Base-by-base conservation (phyloP, 2,113 vertebrate species). In the Cynopterus brachyotis region DNA sequence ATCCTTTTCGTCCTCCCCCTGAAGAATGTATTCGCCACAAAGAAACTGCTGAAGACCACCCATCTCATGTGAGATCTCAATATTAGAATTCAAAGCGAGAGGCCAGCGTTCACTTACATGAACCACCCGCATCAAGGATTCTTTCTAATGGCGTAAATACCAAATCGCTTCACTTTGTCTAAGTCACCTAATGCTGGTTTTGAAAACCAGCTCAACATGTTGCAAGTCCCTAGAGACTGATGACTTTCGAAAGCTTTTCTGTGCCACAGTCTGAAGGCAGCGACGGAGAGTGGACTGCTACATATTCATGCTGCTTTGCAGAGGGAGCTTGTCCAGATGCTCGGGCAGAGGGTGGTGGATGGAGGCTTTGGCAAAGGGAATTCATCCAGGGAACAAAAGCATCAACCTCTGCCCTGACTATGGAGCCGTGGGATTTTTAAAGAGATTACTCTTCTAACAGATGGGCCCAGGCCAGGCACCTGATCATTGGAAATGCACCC, bases 281-380 rank as follows among this genome's bases (percentile, higher is more conserved):
- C 35, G 79, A 47, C 2, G 84, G 84, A n/a, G 89, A 53, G 64
- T 6, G 83, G 88, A 35, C 93, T 94, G 96, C 84, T 98, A 78
- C 94, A 97, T 97, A 98, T 94, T 98, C 97, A 97, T 81, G 59
- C 9, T 4, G 64, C 69, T 92, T 88, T 76, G 97, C 98, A 97
- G 97, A 96, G 83, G 85, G 78, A 59, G 76, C 87, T 93, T 97
- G 90, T 96, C 69, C 91, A 96, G 95, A 95, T 86, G 96, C 94
- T 32, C 35, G 87, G 69, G 95, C 26, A 69, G 85, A 95, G 42
- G 59, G 72, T 28, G 0, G 0, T 9, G 30, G 85, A 95, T 9
- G 30, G 85, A 95, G 72, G 64, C 82, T 97, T 97, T 90, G 96
- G 93, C 97, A 96, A 97, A 92, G 94, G 73, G 79, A 57, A 97